phyloP scores from a whole-genome alignment of 2,797 vertebrate species.

The Falco columbarius region DNA sequence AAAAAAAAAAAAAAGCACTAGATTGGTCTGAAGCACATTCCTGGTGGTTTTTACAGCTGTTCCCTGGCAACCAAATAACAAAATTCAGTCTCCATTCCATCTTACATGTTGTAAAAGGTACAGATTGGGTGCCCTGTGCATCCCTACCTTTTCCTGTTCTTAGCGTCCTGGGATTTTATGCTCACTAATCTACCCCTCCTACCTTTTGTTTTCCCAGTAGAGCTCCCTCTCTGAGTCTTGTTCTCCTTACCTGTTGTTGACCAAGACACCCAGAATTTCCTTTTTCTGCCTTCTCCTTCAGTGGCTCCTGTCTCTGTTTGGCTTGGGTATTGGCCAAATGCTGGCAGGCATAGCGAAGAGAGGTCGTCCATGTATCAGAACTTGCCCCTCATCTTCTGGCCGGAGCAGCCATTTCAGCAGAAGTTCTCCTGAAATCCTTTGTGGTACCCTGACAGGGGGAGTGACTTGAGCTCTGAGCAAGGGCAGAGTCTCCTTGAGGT shows the following conservation, averaged over 20 bases:
- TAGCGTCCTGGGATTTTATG: not conserved
- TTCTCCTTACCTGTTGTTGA: constrained; percentile 31
- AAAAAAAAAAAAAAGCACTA: not conserved
- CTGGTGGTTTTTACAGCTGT: constrained; percentile 23
- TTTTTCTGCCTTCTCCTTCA: not conserved
- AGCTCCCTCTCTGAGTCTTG: not conserved
- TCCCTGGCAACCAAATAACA: not conserved
- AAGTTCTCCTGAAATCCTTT: not conserved
- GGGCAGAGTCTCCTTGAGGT: constrained; percentile 24
- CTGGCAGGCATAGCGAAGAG: not conserved
- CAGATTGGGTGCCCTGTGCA: not conserved
- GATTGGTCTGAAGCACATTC: not conserved
- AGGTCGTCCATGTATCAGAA: not conserved
- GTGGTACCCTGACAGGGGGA: not conserved
- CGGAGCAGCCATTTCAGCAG: not conserved
- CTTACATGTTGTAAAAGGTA: not conserved
- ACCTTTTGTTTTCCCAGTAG: not conserved
- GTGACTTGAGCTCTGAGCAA: not conserved
- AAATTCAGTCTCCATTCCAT: not conserved
- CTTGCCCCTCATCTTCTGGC: not conserved
- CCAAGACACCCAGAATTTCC: not conserved
- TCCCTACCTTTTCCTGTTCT: not conserved
- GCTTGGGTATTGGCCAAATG: not conserved
- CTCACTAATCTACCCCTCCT: not conserved
- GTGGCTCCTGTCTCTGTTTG: not conserved